A percentile compares a stretch with the other conserved stretches of the same genome.
These are phyloP conservation scores for Salvelinus sp. DNA, from an alignment of 2,113 vertebrate genomes.

Conservation along the genomic window DNA sequence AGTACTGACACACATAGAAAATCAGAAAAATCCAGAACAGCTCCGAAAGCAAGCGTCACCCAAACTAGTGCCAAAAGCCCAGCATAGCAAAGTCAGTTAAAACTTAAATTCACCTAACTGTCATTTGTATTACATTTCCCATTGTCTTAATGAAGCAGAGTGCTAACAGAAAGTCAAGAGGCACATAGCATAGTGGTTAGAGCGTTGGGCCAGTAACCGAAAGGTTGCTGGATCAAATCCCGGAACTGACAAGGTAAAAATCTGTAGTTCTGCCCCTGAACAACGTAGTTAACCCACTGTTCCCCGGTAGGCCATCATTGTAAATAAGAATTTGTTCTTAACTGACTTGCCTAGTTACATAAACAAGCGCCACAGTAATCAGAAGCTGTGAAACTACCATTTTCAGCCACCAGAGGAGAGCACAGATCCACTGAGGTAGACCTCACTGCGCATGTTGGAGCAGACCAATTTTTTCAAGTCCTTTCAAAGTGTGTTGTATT, in stretches of 20 bases:
- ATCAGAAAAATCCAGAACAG: conserved; percentile 38
- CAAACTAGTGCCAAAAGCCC: conserved; percentile 72
- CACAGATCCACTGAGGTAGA: not conserved
- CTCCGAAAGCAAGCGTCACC: conserved; percentile 76
- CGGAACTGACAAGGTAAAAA: too few species aligned
- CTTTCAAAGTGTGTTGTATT: too few species aligned
- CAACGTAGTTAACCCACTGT: too few species aligned
- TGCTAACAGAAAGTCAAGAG: not conserved
- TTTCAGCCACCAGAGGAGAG: conserved; percentile 36
- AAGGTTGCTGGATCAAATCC: too few species aligned
- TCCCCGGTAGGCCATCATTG: too few species aligned
- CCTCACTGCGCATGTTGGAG: too few species aligned
- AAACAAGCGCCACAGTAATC: not conserved
- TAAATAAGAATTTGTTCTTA: too few species aligned
- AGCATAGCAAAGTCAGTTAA: conserved; percentile 79
- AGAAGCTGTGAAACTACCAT: conserved; percentile 18
- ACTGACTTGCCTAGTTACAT: too few species aligned
- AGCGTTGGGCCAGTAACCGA: too few species aligned
- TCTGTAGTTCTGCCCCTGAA: too few species aligned
- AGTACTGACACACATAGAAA: conserved; percentile 43
- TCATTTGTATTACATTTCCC: not conserved
- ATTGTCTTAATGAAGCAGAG: not conserved
- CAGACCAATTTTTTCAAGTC: too few species aligned
- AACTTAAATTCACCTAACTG: not conserved
- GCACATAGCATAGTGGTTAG: too few species aligned